phyloP scores from a whole-genome alignment of 2,113 vertebrate genomes.

The Vimba vimba region DNA sequence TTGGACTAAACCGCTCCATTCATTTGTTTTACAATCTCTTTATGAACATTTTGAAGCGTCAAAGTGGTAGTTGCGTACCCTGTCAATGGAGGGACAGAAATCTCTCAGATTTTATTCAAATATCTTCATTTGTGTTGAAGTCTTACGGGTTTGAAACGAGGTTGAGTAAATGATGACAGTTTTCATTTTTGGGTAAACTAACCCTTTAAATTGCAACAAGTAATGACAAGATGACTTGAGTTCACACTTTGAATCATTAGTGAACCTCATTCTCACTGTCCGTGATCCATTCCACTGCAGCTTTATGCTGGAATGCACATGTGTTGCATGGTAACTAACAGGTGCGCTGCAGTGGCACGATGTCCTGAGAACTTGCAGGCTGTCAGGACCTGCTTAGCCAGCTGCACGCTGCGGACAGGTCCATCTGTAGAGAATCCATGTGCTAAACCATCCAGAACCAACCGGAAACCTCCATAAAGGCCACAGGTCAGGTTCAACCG shows the following conservation, averaged over 20 bases:
- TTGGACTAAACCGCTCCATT: too few relatives aligned
- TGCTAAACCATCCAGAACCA: constrained; percentile 52
- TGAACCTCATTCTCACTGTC: not conserved
- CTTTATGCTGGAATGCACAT: constrained; percentile 69
- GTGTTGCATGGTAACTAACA: constrained; percentile 70
- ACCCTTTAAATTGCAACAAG: too few relatives aligned
- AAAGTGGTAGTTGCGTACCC: too few relatives aligned
- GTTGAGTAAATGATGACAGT: too few relatives aligned
- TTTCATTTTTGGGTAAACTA: too few relatives aligned
- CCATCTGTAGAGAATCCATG: constrained; percentile 57
- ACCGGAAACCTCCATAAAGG: constrained; percentile 36
- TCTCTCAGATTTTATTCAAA: too few relatives aligned
- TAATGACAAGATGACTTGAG: not conserved
- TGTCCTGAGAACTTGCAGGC: constrained; percentile 71
- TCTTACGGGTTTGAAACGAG: too few relatives aligned
- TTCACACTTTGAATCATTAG: constrained; percentile 7
- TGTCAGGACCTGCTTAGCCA: constrained; percentile 63
- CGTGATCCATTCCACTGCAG: not conserved
- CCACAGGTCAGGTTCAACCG: not conserved
- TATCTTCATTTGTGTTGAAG: too few relatives aligned
- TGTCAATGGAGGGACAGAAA: too few relatives aligned
- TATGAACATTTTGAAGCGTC: too few relatives aligned
- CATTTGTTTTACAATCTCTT: too few relatives aligned
- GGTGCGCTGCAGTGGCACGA: constrained; percentile 66
- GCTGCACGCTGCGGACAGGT: constrained; percentile 65